Percentiles rank a stretch among this genome's conserved stretches.
phyloP scores from a whole-genome alignment of 2,113 vertebrate genomes.

The Oceanodroma tethys region DNA sequence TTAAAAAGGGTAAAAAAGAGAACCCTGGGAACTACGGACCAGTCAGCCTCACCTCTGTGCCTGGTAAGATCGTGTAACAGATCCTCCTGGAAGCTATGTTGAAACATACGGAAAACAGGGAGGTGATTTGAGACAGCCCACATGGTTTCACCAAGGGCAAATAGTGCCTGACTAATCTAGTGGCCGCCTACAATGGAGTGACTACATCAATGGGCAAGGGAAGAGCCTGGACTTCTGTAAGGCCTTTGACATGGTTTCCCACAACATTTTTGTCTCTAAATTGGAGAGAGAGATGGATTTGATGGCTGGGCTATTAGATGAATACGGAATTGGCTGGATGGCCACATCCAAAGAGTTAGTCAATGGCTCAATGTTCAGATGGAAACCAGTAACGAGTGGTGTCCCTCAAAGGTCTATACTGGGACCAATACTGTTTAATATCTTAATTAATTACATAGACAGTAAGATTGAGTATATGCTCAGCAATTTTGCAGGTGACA shows the following conservation, averaged over 20 bases:
- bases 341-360: neutral
- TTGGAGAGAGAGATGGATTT: neutral
- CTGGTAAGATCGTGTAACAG: neutral
- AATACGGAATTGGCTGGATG: neutral
- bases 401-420: neutral
- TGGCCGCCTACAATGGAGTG: too few relatives aligned
- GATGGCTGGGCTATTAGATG: neutral
- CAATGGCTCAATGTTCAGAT: neutral
- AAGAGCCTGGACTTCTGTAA: neutral
- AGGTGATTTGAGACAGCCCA: neutral
- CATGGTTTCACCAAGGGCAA: neutral
- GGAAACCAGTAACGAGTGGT: neutral
- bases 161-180: neutral
- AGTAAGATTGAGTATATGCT: neutral
- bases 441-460: neutral
- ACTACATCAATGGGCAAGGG: too few relatives aligned
- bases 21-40: neutral
- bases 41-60: too few relatives aligned
- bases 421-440: neutral
- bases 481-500: neutral
- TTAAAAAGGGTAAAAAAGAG: neutral
- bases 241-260: neutral
- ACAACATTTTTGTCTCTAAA: neutral
- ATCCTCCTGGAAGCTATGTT: neutral
- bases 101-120: neutral